Percentiles rank a stretch among this genome's conserved stretches.
These are phyloP conservation scores for Dryobotodes eremita DNA, from an alignment of 2,888 invertebrate species.

Conservation along the genomic window DNA sequence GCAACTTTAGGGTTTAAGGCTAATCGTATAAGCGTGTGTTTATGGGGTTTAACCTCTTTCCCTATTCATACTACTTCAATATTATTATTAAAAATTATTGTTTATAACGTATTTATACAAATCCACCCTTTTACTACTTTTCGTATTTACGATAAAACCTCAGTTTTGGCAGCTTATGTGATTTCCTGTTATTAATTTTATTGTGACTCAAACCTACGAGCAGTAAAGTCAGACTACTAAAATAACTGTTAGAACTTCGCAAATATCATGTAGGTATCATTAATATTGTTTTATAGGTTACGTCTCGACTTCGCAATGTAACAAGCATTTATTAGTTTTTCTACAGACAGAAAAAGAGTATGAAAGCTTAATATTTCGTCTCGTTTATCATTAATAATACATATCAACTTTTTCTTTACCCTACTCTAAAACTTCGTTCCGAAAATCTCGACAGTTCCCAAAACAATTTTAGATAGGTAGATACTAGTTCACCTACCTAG, in stretches of 20 bases:
- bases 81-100: not conserved
- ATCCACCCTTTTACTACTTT: not conserved
- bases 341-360: not conserved
- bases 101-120: not conserved
- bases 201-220: conserved; percentile 32
- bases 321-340: not conserved
- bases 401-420: not conserved
- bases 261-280: conserved; percentile 13
- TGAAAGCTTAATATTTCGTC: not conserved
- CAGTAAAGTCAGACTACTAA: conserved; percentile 30
- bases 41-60: not conserved
- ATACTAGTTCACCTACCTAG: conserved; percentile 16
- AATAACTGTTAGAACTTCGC: conserved; percentile 25
- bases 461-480: conserved; percentile 29
- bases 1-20: not conserved
- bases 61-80: not conserved
- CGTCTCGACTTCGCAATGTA: not conserved
- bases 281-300: conserved; percentile 11
- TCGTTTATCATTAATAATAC: not conserved
- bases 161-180: conserved; percentile 10
- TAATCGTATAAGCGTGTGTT: not conserved
- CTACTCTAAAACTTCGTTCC: not conserved
- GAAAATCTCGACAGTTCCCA: conserved; percentile 4
- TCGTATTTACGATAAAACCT: conserved; percentile 2
- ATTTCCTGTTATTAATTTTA: conserved; percentile 26